These are phyloP conservation scores for Elymnias hypermnestra DNA, from an alignment of 1,140 invertebrate species.

Conservation along the genomic window DNA sequence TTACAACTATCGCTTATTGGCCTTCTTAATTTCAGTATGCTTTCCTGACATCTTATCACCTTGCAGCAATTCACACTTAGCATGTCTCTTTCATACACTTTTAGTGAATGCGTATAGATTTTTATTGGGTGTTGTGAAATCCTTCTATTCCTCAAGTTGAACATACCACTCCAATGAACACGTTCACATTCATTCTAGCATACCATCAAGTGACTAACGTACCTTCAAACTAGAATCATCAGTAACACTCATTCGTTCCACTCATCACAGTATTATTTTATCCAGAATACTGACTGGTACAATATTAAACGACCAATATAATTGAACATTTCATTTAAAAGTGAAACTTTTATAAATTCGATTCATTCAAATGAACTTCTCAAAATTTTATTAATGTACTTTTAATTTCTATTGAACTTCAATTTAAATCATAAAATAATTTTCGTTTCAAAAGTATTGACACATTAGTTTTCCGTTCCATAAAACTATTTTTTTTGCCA, in stretches of 20 bases:
- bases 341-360: slow-evolving; percentile 13
- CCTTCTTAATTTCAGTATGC: slow-evolving; percentile 10
- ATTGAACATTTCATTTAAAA: slow-evolving; percentile 9
- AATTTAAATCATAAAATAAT: no score
- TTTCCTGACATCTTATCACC: slow-evolving; percentile 10
- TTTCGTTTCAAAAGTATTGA: no score
- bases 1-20: slow-evolving; percentile 4
- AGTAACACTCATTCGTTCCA: slow-evolving; percentile 30
- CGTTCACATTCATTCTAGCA: slow-evolving; percentile 37
- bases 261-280: slow-evolving; percentile 41
- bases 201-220: slow-evolving; percentile 41
- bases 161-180: slow-evolving; percentile 13
- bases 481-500: no score
- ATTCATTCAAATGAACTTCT: no score
- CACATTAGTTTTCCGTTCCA: no score
- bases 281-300: slow-evolving; percentile 30
- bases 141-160: slow-evolving; percentile 23
- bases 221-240: slow-evolving; percentile 18
- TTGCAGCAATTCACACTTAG: slow-evolving; percentile 26
- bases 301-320: slow-evolving; percentile 10
- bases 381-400: no score
- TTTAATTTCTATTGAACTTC: no score
- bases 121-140: slow-evolving; percentile 48
- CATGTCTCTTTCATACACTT: slow-evolving; percentile 36
- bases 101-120: slow-evolving; percentile 41